These are phyloP conservation scores for Peromyscus eremicus DNA, from an alignment of 2,797 vertebrate genomes.

Conservation along the genomic window DNA sequence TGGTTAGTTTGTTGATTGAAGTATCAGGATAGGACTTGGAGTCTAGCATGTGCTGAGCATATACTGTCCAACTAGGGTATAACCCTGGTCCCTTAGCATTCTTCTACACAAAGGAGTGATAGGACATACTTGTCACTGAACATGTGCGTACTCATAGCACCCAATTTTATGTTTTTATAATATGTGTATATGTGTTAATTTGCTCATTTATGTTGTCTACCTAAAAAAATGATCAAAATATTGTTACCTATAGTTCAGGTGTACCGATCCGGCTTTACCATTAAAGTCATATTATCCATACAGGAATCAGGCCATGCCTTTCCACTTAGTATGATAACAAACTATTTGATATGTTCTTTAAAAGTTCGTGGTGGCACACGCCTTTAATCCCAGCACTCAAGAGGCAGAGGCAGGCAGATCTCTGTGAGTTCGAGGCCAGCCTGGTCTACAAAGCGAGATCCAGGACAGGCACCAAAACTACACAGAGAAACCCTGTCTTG, in stretches of 20 bases:
- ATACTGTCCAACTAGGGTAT: too few relatives aligned
- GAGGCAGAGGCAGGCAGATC: too few relatives aligned
- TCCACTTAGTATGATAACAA: conserved; percentile 32
- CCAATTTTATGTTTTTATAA: not conserved
- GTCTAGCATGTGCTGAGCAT: not conserved
- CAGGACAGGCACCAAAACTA: too few relatives aligned
- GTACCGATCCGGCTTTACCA: not conserved
- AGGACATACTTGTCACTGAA: not conserved
- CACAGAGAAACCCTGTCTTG: too few relatives aligned
- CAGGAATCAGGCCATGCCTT: not conserved
- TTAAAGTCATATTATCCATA: not conserved
- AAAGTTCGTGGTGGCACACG: not conserved
- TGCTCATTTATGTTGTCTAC: not conserved
- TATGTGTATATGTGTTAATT: not conserved
- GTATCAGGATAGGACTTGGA: too few relatives aligned
- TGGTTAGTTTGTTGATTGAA: not conserved
- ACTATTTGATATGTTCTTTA: conserved; percentile 29
- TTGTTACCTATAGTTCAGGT: not conserved
- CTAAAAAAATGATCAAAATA: conserved; percentile 15
- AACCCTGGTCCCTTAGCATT: not conserved
- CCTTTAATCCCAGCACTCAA: too few relatives aligned
- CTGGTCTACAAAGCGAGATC: too few relatives aligned
- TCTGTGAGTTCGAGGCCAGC: too few relatives aligned
- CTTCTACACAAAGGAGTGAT: not conserved
- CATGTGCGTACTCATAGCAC: not conserved